Evolutionary conservation across 2,113 vertebrate genomes (phyloP).

Genomic region (cattle (Bos taurus)): ARS-UCD2.0 NC_037336.1:16667501-16668000

Average conservation of each 20-base stretch:
- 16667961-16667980: not conserved
- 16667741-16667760: not conserved
- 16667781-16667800: not conserved
- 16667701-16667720: not conserved
- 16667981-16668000: not conserved
- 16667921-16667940: not conserved
- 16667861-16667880: not conserved
- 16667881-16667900: not conserved
- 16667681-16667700: not conserved
- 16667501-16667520: not conserved
- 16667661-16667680: not conserved
- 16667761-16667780: not conserved
- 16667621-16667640: not conserved
- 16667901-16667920: not conserved
- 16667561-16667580: not conserved
- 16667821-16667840: not conserved
- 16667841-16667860: not conserved
- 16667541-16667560: not conserved
- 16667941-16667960: not conserved
- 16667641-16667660: not conserved
- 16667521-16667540: not conserved
- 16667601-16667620: not conserved
- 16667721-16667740: not conserved
- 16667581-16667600: not conserved
- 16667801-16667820: not conserved